Evolutionary conservation across 2,113 vertebrate species (phyloP).

Genomic region (Nannobrachium achirus): DNA sequence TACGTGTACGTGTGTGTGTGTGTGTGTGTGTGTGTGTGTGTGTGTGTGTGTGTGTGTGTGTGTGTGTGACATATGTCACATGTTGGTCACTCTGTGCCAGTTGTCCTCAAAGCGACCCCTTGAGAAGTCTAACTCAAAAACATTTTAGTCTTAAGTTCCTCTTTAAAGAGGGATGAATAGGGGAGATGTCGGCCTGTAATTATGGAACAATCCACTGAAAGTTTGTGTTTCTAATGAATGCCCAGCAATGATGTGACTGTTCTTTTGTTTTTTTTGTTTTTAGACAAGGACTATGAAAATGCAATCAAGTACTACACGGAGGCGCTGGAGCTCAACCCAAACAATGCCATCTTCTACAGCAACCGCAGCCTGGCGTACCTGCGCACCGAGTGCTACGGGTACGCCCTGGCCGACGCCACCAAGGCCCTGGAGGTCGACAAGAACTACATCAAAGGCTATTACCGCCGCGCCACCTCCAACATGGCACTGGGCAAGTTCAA

Average conservation of each 20-base stretch:
- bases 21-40: too few relatives aligned
- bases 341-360: constrained; percentile 91
- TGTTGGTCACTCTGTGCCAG: too few relatives aligned
- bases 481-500: constrained; percentile 97
- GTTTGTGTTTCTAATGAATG: too few relatives aligned
- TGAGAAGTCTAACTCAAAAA: not conserved
- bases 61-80: too few relatives aligned
- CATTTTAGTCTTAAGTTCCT: too few relatives aligned
- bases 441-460: constrained; percentile 95
- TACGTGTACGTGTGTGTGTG: too few relatives aligned
- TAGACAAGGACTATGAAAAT: constrained; percentile 94
- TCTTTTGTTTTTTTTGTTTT: constrained; percentile 28
- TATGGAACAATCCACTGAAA: too few relatives aligned
- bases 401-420: constrained; percentile 91
- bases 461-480: constrained; percentile 92
- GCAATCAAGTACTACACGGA: constrained; percentile 92
- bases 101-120: too few relatives aligned
- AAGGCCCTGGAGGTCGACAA: constrained; percentile 89
- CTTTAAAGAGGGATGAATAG: too few relatives aligned
- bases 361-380: constrained; percentile 96
- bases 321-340: constrained; percentile 88
- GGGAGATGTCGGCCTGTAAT: too few relatives aligned
- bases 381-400: constrained; percentile 94
- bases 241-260: not conserved
- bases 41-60: too few relatives aligned